These are phyloP conservation scores for Oreohelix idahoensis DNA, from an alignment of 1,140 invertebrate genomes.

Conservation along the genomic window DNA sequence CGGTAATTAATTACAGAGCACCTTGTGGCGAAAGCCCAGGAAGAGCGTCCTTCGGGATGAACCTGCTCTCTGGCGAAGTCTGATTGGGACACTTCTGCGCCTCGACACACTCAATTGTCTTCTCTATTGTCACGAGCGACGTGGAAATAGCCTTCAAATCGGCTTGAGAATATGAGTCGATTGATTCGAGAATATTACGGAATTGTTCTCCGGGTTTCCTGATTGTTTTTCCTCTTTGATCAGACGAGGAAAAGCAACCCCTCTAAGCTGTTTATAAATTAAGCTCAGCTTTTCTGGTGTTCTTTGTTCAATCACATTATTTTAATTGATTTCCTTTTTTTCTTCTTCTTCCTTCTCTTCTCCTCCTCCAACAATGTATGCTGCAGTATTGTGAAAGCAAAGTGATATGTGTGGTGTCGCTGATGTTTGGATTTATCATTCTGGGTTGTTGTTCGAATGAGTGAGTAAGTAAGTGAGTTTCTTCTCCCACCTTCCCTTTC, in stretches of 20 bases:
- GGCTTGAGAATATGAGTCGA: slow-evolving; percentile 4
- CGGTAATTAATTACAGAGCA: slow-evolving; percentile 31
- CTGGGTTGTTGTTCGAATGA: too few relatives aligned
- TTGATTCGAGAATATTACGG: slow-evolving; percentile 21
- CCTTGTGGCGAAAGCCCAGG: slow-evolving; percentile 12
- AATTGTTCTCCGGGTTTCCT: neutral
- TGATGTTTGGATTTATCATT: too few relatives aligned
- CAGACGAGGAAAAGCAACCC: slow-evolving; percentile 15
- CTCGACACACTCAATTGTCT: slow-evolving; percentile 15
- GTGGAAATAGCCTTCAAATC: slow-evolving; percentile 12
- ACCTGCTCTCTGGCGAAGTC: neutral
- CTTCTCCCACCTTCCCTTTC: neutral
- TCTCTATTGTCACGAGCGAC: neutral
- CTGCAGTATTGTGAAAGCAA: neutral
- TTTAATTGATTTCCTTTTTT: slow-evolving; percentile 12
- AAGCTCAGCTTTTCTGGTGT: slow-evolving; percentile 17
- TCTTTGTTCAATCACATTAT: slow-evolving; percentile 26
- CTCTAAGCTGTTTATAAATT: slow-evolving; percentile 36
- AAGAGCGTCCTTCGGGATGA: neutral
- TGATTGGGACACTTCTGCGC: slow-evolving; percentile 11
- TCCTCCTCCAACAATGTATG: too few relatives aligned
- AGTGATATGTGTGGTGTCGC: neutral
- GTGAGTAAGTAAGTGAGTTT: too few relatives aligned
- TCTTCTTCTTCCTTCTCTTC: neutral
- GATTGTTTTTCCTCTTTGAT: slow-evolving; percentile 21